Percentiles rank a stretch among this genome's conserved stretches.
Conservation (phyloP, 2,888 invertebrate genomes). For the Lepidochrysops patricia region DNA sequence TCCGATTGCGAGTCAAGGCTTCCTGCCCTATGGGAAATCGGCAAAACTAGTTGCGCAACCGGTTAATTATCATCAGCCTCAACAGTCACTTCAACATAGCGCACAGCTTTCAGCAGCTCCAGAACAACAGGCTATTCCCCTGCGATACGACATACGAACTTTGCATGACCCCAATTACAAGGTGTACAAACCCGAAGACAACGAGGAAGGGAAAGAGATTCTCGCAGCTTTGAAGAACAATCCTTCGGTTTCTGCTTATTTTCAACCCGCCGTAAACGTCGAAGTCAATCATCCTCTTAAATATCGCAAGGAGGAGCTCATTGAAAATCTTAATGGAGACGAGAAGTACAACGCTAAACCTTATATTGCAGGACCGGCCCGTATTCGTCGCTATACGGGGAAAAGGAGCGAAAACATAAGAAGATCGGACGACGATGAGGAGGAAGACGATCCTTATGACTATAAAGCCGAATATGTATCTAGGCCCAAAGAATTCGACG, state of each 20-base stretch:
- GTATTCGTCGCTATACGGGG: slow-evolving; percentile 66
- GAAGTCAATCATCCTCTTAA: slow-evolving; percentile 60
- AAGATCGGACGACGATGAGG: slow-evolving; percentile 37
- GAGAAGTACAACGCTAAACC: slow-evolving; percentile 64
- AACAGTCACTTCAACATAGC: slow-evolving; percentile 21
- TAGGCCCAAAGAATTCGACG: slow-evolving; percentile 68
- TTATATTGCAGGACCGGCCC: slow-evolving; percentile 64
- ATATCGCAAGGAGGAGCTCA: slow-evolving; percentile 55
- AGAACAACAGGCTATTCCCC: slow-evolving; percentile 45
- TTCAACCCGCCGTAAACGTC: slow-evolving; percentile 57
- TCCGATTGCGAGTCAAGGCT: slow-evolving; percentile 64
- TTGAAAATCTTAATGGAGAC: slow-evolving; percentile 48
- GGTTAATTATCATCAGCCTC: slow-evolving; percentile 23
- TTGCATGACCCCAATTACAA: slow-evolving; percentile 66
- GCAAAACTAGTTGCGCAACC: slow-evolving; percentile 47
- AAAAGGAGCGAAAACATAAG: slow-evolving; percentile 55
- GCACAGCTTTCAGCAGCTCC: slow-evolving; percentile 35
- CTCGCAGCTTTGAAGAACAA: slow-evolving; percentile 61
- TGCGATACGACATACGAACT: slow-evolving; percentile 62
- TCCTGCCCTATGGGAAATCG: slow-evolving; percentile 44
- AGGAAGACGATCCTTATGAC: slow-evolving; percentile 68
- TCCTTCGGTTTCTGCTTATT: slow-evolving; percentile 59
- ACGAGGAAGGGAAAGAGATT: slow-evolving; percentile 54
- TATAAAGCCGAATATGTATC: slow-evolving; percentile 64
- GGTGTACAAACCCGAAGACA: slow-evolving; percentile 62